These are phyloP conservation scores for Anagyrus pseudococci DNA, from an alignment of 2,888 invertebrate species.

Conservation along the genomic window DNA sequence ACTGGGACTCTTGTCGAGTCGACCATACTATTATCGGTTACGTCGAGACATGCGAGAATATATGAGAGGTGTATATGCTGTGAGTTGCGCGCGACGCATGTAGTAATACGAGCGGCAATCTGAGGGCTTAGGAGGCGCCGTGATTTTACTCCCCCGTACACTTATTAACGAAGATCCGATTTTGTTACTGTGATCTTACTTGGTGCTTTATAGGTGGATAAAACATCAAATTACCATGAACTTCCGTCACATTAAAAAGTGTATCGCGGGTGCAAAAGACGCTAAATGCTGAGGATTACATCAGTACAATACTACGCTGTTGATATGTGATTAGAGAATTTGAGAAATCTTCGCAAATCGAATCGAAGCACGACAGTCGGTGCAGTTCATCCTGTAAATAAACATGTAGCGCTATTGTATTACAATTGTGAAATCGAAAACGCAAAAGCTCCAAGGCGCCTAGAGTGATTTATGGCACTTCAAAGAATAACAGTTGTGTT, in stretches of 20 bases:
- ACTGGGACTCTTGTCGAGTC: constrained; percentile 39
- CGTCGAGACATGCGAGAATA: constrained; percentile 39
- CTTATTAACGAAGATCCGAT: not conserved
- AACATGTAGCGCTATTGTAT: constrained; percentile 17
- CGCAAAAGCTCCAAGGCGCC: too few relatives aligned
- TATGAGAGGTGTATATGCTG: constrained; percentile 37
- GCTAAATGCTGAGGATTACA: constrained; percentile 36
- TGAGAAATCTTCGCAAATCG: constrained; percentile 32
- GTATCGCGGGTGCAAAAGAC: constrained; percentile 23
- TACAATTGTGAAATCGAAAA: too few relatives aligned
- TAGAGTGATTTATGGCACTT: too few relatives aligned
- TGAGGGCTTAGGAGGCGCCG: constrained; percentile 27
- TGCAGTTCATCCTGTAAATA: constrained; percentile 30
- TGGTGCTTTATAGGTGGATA: not conserved
- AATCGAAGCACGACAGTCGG: constrained; percentile 30
- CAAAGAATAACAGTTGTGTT: not conserved
- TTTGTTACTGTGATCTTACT: too few relatives aligned
- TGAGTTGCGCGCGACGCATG: constrained; percentile 34
- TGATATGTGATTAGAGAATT: constrained; percentile 38
- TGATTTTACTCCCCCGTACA: constrained; percentile 11
- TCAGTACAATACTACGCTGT: constrained; percentile 40
- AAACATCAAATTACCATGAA: not conserved
- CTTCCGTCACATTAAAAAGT: not conserved
- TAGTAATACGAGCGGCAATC: constrained; percentile 33
- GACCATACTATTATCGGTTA: constrained; percentile 36